These are phyloP conservation scores for Nephrotoma appendiculata DNA, from an alignment of 2,888 invertebrate genomes.

Conservation along the genomic window DNA sequence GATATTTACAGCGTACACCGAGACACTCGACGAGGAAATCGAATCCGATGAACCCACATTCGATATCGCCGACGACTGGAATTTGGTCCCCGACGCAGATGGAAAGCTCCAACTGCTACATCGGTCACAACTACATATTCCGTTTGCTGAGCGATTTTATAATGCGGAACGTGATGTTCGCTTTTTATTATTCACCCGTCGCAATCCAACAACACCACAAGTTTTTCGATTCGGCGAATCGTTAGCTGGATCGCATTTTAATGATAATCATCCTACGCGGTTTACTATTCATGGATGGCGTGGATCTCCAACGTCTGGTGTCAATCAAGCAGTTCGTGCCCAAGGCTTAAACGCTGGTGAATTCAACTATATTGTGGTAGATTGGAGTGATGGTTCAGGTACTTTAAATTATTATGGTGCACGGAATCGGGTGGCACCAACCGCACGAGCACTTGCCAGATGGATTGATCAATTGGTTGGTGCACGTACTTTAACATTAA, in stretches of 20 bases:
- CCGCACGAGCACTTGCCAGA: not conserved
- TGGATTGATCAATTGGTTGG: not conserved
- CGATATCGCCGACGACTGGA: conserved; percentile 5
- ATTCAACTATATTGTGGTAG: conserved; percentile 43
- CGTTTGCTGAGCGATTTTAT: not conserved
- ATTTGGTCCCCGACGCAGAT: conserved; percentile 8
- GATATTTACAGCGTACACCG: not conserved
- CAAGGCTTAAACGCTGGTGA: conserved; percentile 25
- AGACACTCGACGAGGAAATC: not conserved
- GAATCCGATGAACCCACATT: not conserved
- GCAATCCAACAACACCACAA: conserved; percentile 10
- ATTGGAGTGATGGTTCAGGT: conserved; percentile 41
- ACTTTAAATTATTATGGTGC: conserved; percentile 42
- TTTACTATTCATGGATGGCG: conserved; percentile 12
- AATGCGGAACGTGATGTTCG: conserved; percentile 21
- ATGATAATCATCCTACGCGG: conserved; percentile 15
- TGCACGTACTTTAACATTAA: conserved; percentile 25
- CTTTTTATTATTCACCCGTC: conserved; percentile 31
- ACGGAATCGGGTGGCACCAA: conserved; percentile 31
- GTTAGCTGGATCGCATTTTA: conserved; percentile 15
- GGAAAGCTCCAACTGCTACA: conserved; percentile 8
- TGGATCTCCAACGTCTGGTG: conserved; percentile 18
- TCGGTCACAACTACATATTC: not conserved
- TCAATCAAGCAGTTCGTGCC: not conserved
- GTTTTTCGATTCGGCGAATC: conserved; percentile 12